Evolutionary conservation across 2,797 vertebrate genomes (phyloP).

Genomic region (Synanceia verrucosa): DNA sequence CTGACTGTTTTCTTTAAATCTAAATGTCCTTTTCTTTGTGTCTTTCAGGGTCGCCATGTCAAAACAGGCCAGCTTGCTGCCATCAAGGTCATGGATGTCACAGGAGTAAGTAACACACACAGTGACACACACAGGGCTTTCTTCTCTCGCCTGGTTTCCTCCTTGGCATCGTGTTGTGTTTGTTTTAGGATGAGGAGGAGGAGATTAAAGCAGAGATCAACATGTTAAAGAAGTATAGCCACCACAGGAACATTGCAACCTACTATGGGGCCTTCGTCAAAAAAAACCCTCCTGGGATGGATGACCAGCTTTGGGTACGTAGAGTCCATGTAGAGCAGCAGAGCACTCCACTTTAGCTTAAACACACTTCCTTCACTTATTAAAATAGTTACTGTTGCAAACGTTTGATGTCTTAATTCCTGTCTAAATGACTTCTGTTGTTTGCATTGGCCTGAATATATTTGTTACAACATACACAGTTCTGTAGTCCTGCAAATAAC

Average conservation of each 20-base stretch:
- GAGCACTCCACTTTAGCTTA: neutral
- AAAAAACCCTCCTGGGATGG: slow-evolving; percentile 96
- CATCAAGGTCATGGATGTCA: slow-evolving; percentile 99
- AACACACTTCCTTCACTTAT: neutral
- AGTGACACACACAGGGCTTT: neutral
- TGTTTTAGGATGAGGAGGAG: slow-evolving; percentile 94
- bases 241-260: slow-evolving; percentile 97
- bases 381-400: no score
- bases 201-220: slow-evolving; percentile 99
- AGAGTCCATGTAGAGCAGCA: neutral
- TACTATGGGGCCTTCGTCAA: slow-evolving; percentile 99
- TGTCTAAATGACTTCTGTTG: no score
- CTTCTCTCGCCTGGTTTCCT: slow-evolving; percentile 3
- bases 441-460: no score
- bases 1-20: neutral
- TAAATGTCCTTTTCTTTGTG: neutral
- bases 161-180: slow-evolving; percentile 6
- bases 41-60: slow-evolving; percentile 94
- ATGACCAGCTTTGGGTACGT: slow-evolving; percentile 94
- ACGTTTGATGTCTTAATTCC: no score
- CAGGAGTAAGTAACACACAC: slow-evolving; percentile 86
- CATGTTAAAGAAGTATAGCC: slow-evolving; percentile 98
- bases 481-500: no score
- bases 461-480: no score
- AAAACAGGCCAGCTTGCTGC: slow-evolving; percentile 98